A percentile compares a stretch with the other conserved stretches of the same genome.
Conservation (phyloP, 30 jellyfish, hydroid and myxozoan genomes). For the Clytia hemisphaerica region DNA sequence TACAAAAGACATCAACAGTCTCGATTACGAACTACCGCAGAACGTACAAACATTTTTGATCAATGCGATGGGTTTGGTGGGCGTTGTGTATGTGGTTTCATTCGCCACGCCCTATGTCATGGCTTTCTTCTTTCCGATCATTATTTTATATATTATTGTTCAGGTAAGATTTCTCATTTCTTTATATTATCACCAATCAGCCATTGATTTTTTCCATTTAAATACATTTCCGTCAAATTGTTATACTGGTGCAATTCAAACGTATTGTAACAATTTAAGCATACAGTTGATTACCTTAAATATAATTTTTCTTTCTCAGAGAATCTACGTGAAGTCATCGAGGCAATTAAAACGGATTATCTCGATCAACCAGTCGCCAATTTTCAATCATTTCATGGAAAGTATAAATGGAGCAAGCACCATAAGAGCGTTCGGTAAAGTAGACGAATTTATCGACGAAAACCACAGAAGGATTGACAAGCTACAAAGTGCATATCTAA, state of each 20-base stretch:
- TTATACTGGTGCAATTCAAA: no score
- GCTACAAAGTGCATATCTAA: background rate
- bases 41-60: background rate
- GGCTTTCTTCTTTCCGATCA: background rate
- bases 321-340: background rate
- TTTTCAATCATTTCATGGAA: background rate
- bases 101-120: background rate
- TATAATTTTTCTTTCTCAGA: background rate
- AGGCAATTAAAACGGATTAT: conserved; percentile 10
- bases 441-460: background rate
- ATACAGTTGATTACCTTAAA: no score
- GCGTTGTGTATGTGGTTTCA: background rate
- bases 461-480: background rate
- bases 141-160: background rate
- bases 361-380: conserved; percentile 3
- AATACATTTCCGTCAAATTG: no score
- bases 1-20: background rate
- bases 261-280: no score
- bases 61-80: background rate
- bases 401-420: background rate
- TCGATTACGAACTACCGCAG: background rate
- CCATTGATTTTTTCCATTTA: no score
- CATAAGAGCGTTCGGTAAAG: background rate
- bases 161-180: conserved; percentile 8
- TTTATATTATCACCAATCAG: no score